Base-by-base conservation (phyloP, 2,888 invertebrate species). In the Scotopteryx bipunctaria region DNA sequence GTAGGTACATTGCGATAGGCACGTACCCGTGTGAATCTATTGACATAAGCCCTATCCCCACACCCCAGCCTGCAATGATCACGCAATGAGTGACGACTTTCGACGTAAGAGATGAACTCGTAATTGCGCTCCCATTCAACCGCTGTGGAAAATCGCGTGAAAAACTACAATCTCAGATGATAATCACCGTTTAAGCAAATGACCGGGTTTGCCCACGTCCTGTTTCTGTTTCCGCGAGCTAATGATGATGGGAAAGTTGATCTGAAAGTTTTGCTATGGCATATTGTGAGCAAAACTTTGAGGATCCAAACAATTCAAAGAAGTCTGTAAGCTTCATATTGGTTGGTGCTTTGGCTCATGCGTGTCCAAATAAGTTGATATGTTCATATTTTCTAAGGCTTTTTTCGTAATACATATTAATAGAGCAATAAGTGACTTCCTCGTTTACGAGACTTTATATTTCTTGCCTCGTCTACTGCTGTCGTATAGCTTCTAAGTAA, bases 141-240 rank as follows among this genome's bases (percentile, higher is more conserved):
- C 47, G 32, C 50, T 54, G 55, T 59, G 59, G 56, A 60, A 59
- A 67, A 66, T 65, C 51, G 59, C 68, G 60, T 64, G 65, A 64
- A 73, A 65, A 67, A 59, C 60, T 43, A 51, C 62, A 55, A 71
- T 64, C 55, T 59, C 27, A 61, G 54, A 61, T 69, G 67, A 66
- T 59, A 57, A 55, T 53, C 62, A 61, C 45, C 42, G 59, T 54
- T 61, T 63, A 63, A 51, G 41, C 29, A 48, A 62, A 66, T 62
- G 61, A 63, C 64, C 53, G 78, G 79, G 56, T 70, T 81, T 81
- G 72, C 75, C 78, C 71, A 67, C 72, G 73, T 83, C 79, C 82
- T 81, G 80, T 71, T 67, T 13, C 57, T 52, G 53, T 61, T 64
- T 64, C 64, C 64, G 62, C 36, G 59, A 63, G 42, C 36, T 53